These are phyloP conservation scores for Monopterus albus DNA, from an alignment of 2,113 vertebrate species.

Conservation along the genomic window DNA sequence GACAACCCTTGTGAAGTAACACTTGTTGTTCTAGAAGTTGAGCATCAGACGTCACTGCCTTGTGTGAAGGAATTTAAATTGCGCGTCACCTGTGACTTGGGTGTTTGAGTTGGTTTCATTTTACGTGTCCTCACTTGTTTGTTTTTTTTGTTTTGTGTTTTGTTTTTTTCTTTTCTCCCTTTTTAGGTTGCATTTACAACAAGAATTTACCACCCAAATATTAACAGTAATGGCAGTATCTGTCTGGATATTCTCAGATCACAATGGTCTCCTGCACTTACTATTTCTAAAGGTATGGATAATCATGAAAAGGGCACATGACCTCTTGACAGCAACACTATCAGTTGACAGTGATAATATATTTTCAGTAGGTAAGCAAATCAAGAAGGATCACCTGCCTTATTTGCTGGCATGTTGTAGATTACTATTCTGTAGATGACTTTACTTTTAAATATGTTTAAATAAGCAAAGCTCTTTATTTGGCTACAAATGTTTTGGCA, in stretches of 20 bases:
- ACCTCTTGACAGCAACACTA: no score
- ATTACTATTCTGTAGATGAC: no score
- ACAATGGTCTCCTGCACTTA: slow-evolving; percentile 86
- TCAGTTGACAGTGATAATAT: background rate
- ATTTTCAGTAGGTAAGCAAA: no score
- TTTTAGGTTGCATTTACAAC: slow-evolving; percentile 84
- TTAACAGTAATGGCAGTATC: slow-evolving; percentile 88
- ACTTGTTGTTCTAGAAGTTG: slow-evolving; percentile 34
- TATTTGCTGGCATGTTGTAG: background rate
- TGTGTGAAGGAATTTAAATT: slow-evolving; percentile 2
- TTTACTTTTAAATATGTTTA: no score
- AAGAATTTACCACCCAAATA: slow-evolving; percentile 87
- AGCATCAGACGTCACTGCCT: background rate
- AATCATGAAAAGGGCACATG: background rate
- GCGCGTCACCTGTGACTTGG: background rate
- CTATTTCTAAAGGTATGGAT: slow-evolving; percentile 84
- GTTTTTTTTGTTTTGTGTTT: no score
- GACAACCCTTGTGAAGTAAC: background rate
- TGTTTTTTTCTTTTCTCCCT: background rate
- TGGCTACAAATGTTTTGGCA: no score
- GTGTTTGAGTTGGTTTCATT: background rate
- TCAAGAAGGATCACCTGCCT: background rate
- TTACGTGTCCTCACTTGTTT: background rate
- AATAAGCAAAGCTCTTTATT: no score
- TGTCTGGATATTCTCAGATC: slow-evolving; percentile 87